Base-by-base conservation (phyloP, 2,888 invertebrate genomes). In the Lasioglossum vierecki region DNA sequence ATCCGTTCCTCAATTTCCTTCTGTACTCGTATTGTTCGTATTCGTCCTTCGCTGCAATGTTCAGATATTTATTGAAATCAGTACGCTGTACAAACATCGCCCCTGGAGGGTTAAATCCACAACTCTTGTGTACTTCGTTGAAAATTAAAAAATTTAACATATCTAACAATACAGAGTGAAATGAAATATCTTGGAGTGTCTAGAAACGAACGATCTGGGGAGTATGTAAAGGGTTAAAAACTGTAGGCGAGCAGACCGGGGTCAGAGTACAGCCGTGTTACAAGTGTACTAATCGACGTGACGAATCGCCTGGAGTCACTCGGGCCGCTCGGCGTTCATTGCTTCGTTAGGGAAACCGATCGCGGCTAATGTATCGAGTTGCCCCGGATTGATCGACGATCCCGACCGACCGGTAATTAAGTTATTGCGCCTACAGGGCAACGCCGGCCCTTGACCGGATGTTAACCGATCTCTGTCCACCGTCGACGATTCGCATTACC, bases 301-400 rank as follows among this genome's bases (percentile, higher is more conserved):
- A 86, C 80, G 76, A 81, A 87, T 83, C 76, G 87, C 73, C 80
- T 44, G 57, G 76, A 87, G 87, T 87, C 75, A 83, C 76, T 79
- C 71, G 57, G 72, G 63, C 83, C 66, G 41, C 39, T 74, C 26
- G 26, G 39, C 68, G 81, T 81, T 77, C 83, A 86, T 80, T 76
- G 86, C 86, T 86, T 86, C 86, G 86, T 86, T 86, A 86, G 87
- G 70, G 87, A 86, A 86, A 86, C 79, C 76, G 83, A 83, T 86
- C 82, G 86, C 73, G 66, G 86, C 39, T 79, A 85, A 86, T 76
- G 86, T 57, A 57, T 77, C 74, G 77, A 74, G 82, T 79, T 73
- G 81, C 78, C 86, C 76, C 66, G 78, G 73, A 86, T 86, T 77
- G 82, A 86, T 86, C 81, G 84, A 75, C 63, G 85, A 81, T 81